A percentile compares a stretch with the other conserved stretches of the same genome.
phyloP scores from a whole-genome alignment of 2,888 invertebrate species.

The Diadegma fenestrale region DNA sequence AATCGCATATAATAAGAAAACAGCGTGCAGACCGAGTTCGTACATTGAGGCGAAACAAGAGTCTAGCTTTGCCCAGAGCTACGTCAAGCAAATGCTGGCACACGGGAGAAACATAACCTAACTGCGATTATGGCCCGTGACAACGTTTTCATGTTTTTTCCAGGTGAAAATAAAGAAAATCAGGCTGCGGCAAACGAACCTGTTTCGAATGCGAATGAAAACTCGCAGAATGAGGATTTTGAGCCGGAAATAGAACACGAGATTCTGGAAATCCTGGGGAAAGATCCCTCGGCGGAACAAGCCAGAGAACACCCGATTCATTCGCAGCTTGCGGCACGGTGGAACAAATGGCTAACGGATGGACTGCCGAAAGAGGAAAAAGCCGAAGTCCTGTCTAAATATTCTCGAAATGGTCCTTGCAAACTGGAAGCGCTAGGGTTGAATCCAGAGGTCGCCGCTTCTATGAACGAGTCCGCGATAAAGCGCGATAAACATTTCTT shows the following conservation, averaged over 20 bases:
- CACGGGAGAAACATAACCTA: slow-evolving; percentile 16
- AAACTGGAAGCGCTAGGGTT: slow-evolving; percentile 19
- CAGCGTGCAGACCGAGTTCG: slow-evolving; percentile 8
- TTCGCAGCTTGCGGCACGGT: slow-evolving; percentile 24
- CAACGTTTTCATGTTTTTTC: not conserved
- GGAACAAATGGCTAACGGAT: slow-evolving; percentile 21
- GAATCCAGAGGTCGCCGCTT: slow-evolving; percentile 28
- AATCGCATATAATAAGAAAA: not conserved
- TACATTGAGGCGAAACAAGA: slow-evolving; percentile 20
- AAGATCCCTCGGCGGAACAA: slow-evolving; percentile 26
- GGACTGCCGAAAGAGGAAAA: slow-evolving; percentile 16
- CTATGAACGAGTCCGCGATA: slow-evolving; percentile 38
- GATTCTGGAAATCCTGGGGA: slow-evolving; percentile 32
- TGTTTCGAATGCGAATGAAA: not conserved
- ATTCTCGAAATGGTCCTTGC: slow-evolving; percentile 15
- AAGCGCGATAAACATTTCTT: slow-evolving; percentile 37
- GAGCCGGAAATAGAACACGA: slow-evolving; percentile 35
- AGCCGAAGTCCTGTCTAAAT: slow-evolving; percentile 7
- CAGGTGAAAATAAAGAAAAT: slow-evolving; percentile 36
- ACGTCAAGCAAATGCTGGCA: slow-evolving; percentile 5
- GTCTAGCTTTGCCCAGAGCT: not conserved
- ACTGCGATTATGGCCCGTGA: not conserved
- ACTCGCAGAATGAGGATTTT: slow-evolving; percentile 3
- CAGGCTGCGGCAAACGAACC: not conserved
- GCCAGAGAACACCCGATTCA: slow-evolving; percentile 25